Evolutionary conservation across 2,888 invertebrate species (phyloP), one percentile per base, ranked within the genome.

Genomic region (Tineola bisselliella): DNA sequence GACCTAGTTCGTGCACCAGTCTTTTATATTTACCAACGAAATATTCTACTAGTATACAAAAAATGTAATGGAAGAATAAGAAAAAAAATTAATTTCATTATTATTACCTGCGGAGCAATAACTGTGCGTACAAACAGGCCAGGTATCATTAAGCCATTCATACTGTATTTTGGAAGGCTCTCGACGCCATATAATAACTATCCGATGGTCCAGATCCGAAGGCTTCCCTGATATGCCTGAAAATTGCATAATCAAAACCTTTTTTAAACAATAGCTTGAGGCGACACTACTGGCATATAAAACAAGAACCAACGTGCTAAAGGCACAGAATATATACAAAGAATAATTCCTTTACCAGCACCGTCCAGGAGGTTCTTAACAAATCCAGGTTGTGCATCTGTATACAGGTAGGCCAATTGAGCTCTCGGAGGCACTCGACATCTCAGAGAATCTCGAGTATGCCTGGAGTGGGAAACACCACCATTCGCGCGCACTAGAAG

Each of bases 111-210:
- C 69, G 13, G 80, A 81, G 69, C 81, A 84, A 18, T 90, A 88
- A 18, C 77, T 73, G 63, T 81, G 78, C 65, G 73, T 76, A 58
- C 92, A 90, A 0, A 81, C 78, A 59, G 90, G 89, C 91, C 92
- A 92, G 44, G 91, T 91, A 61, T 89, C 89, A 66, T 91, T 89
- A 61, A 96, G 80, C 96, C 97, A 98, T 77, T 97, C 96, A 77
- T 96, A 98, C 70, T 95, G 95, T 11, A 98, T 84, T 66, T 93
- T 92, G n/a, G 91, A 91, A 10, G 92, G 90, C 72, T 97, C 96
- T 44, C 93, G 90, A 0, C 97, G 90, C 97, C 97, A 98, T 64
- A 97, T 90, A 56, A 97, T 92, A 1, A 96, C 96, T 63, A 97
- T 91, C 66, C 94, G 91, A 63, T 94, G 87, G 52, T 93, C 81